Conservation (phyloP, 2,797 vertebrate species). For the Alectoris magna region DNA sequence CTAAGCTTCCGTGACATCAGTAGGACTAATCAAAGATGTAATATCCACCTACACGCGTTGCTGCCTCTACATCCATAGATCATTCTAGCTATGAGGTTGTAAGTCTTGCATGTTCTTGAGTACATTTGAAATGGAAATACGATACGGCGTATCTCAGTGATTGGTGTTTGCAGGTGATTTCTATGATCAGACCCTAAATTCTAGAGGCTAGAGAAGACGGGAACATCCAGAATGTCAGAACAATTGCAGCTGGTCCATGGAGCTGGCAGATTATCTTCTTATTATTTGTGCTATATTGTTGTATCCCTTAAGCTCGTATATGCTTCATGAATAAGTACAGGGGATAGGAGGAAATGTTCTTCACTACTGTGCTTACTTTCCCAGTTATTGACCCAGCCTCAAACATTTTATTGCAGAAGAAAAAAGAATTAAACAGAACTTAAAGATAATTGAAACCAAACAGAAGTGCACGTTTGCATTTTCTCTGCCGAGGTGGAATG, state of each 20-base stretch:
- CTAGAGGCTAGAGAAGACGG: not conserved
- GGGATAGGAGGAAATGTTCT: not conserved
- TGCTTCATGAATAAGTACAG: not conserved
- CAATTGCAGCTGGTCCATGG: rapidly evolving
- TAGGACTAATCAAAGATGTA: slow-evolving; percentile 27
- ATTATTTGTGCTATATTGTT: not conserved
- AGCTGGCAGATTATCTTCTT: not conserved
- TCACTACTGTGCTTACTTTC: not conserved
- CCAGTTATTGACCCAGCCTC: not conserved
- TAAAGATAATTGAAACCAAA: not conserved
- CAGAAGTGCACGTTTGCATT: rapidly evolving
- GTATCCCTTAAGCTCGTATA: not conserved
- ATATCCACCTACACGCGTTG: not conserved
- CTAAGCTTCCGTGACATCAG: not conserved
- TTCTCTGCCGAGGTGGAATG: not conserved
- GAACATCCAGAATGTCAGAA: not conserved
- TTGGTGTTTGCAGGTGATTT: not conserved
- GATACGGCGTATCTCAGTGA: not conserved
- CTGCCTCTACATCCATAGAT: not conserved
- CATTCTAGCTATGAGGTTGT: not conserved
- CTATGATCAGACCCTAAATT: not conserved
- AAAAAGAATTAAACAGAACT: not conserved
- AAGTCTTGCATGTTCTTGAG: not conserved
- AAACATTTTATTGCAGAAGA: not conserved
- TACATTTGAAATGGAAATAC: not conserved